A percentile compares a stretch with the other conserved stretches of the same genome.
Evolutionary conservation across 2,888 invertebrate species (phyloP).

Genomic region (Noctua fimbriata): DNA sequence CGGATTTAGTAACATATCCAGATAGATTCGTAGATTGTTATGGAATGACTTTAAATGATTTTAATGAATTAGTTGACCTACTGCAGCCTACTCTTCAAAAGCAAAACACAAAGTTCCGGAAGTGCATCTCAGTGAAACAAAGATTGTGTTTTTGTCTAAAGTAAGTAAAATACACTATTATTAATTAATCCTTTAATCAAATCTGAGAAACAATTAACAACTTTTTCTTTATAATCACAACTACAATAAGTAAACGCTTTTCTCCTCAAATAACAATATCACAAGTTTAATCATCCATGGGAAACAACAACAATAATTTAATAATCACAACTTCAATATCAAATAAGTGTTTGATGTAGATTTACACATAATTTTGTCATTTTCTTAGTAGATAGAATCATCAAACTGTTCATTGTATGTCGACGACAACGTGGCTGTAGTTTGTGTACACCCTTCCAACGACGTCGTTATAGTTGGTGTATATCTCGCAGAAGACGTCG

Average conservation of each 20-base stretch:
- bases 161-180: conserved; percentile 43
- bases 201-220: conserved; percentile 43
- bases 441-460: conserved; percentile 38
- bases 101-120: conserved; percentile 43
- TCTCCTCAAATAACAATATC: conserved; percentile 45
- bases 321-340: conserved; percentile 39
- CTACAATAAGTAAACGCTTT: conserved; percentile 38
- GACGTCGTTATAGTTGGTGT: background rate
- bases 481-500: too few species aligned
- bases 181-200: conserved; percentile 42
- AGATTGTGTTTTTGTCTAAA: conserved; percentile 45
- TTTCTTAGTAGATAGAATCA: conserved; percentile 48
- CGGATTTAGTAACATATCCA: conserved; percentile 49
- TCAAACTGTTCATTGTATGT: conserved; percentile 44
- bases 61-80: conserved; percentile 45
- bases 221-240: conserved; percentile 34
- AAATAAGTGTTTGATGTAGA: conserved; percentile 43
- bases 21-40: conserved; percentile 48
- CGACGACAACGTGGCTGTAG: conserved; percentile 34
- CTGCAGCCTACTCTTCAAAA: conserved; percentile 38
- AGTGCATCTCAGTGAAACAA: conserved; percentile 45
- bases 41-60: conserved; percentile 50
- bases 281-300: conserved; percentile 41
- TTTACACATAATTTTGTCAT: conserved; percentile 47
- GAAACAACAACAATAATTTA: conserved; percentile 42